Conservation (phyloP, 2,113 vertebrate species). For the Mixornis gularis region DNA sequence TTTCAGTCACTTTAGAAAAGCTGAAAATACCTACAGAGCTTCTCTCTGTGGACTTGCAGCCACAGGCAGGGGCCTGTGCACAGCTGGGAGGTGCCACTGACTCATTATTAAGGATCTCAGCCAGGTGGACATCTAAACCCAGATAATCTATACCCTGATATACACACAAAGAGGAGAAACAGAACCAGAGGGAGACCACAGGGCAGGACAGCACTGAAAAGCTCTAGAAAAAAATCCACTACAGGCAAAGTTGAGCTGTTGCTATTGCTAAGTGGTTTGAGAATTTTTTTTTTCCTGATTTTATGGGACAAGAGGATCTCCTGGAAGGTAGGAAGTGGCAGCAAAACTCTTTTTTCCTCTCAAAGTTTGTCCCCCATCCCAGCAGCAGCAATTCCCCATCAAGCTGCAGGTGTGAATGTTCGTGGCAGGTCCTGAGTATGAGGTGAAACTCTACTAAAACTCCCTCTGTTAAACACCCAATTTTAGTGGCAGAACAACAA, state of each 20-base stretch:
- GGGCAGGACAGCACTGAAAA: neutral
- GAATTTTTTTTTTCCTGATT: neutral
- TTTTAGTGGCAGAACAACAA: neutral
- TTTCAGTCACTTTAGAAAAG: neutral
- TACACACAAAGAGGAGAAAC: neutral
- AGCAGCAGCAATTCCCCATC: too few species aligned
- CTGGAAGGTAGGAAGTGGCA: neutral
- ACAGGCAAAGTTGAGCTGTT: neutral
- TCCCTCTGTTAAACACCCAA: neutral
- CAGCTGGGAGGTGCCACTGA: neutral
- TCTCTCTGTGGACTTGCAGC: neutral
- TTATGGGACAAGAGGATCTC: rapidly evolving
- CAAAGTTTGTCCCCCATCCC: neutral
- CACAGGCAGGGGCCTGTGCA: neutral
- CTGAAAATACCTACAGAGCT: neutral
- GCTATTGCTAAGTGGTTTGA: neutral
- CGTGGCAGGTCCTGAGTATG: neutral
- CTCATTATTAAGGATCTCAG: neutral
- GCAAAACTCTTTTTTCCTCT: neutral
- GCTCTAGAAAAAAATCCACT: neutral
- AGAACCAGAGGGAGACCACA: neutral
- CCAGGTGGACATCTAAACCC: neutral
- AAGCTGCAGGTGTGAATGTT: neutral
- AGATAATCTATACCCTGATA: neutral
- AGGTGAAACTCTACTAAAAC: neutral